Conservation (phyloP, 1,140 invertebrate genomes). For the Drosophila mojavensis region DNA sequence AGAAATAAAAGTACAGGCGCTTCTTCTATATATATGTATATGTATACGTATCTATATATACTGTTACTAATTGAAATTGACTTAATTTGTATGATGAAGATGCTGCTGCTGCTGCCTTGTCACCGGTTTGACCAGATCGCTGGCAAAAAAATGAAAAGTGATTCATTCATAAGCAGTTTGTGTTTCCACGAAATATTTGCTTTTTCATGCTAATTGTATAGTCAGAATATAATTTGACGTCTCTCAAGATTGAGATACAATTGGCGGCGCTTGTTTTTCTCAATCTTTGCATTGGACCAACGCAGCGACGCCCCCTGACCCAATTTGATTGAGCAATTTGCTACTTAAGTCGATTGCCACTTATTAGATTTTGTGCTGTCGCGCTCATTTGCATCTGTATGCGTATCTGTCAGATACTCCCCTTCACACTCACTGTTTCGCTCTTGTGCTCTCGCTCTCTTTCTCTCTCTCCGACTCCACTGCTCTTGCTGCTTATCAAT, state of each 20-base stretch:
- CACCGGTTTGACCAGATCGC: constrained; percentile 62
- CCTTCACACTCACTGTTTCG: neutral
- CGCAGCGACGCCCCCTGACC: constrained; percentile 55
- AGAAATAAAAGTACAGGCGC: constrained; percentile 11
- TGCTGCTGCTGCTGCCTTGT: constrained; percentile 11
- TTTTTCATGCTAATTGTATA: constrained; percentile 40
- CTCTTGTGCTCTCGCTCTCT: neutral
- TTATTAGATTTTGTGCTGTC: constrained; percentile 72
- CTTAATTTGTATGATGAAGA: constrained; percentile 20
- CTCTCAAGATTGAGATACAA: constrained; percentile 28
- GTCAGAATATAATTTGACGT: constrained; percentile 22
- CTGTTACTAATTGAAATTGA: constrained; percentile 16
- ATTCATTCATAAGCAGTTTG: constrained; percentile 24
- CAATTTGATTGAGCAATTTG: constrained; percentile 74
- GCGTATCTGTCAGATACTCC: constrained; percentile 41
- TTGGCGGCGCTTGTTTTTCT: constrained; percentile 18
- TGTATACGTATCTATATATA: constrained; percentile 2
- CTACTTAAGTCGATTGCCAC: constrained; percentile 50
- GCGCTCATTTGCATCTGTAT: constrained; percentile 65
- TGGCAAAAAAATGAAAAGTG: constrained; percentile 14
- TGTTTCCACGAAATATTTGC: constrained; percentile 15
- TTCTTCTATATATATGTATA: neutral
- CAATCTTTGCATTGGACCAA: constrained; percentile 46
- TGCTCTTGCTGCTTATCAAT: neutral
- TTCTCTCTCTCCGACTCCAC: neutral